Evolutionary conservation across 2,888 invertebrate species (phyloP).

Genomic region (Chymomyza fuscimana): DNA sequence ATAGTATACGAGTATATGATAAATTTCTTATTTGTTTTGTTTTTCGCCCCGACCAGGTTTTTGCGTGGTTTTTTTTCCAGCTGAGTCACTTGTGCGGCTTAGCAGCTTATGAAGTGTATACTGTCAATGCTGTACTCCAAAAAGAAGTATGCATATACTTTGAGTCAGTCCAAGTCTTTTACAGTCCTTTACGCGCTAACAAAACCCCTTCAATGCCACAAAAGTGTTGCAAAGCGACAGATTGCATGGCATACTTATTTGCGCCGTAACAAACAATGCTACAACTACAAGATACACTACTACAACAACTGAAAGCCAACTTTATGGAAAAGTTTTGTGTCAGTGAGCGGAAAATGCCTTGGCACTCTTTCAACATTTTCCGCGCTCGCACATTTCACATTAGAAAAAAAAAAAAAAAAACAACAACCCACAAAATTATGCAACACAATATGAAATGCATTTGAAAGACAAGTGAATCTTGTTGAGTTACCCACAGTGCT

Average conservation of each 20-base stretch:
- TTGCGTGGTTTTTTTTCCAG: background rate
- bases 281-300: constrained; percentile 22
- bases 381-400: constrained; percentile 56
- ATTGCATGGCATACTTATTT: constrained; percentile 53
- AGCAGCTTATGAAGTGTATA: background rate
- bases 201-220: background rate
- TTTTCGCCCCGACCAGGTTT: background rate
- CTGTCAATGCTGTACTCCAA: background rate
- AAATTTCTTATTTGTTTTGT: background rate
- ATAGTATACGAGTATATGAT: background rate
- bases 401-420: constrained; percentile 40
- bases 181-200: background rate
- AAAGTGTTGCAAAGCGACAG: constrained; percentile 3
- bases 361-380: constrained; percentile 32
- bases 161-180: background rate
- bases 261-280: constrained; percentile 55
- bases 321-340: constrained; percentile 46
- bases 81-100: background rate
- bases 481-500: constrained; percentile 60
- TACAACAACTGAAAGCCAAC: constrained; percentile 19
- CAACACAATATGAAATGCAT: constrained; percentile 74
- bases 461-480: constrained; percentile 73
- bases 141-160: background rate
- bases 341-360: constrained; percentile 39
- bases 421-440: constrained; percentile 64